phyloP scores from a whole-genome alignment of 2,113 vertebrate species.

The Albula goreensis region DNA sequence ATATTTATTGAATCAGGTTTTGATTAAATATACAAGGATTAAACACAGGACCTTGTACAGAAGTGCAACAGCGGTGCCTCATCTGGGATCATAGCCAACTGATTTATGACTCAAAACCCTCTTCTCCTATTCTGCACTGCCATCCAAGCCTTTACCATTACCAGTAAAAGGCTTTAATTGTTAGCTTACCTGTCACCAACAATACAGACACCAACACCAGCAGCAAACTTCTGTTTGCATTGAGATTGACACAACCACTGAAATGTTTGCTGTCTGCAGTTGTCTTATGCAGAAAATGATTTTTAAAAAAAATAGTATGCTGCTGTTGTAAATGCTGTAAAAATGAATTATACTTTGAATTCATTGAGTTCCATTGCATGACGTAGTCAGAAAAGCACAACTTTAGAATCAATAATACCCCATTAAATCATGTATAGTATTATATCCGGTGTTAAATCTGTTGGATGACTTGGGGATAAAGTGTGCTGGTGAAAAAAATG shows the following conservation, averaged over 20 bases:
- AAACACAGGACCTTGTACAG: too few species aligned
- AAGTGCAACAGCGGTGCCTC: not conserved
- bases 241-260: not conserved
- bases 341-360: too few species aligned
- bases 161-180: not conserved
- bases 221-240: not conserved
- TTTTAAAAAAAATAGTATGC: not conserved
- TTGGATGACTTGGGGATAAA: too few species aligned
- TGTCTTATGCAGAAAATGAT: not conserved
- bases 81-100: not conserved
- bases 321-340: not conserved
- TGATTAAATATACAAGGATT: not conserved
- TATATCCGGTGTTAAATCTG: too few species aligned
- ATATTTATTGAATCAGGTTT: not conserved
- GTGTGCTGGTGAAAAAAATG: too few species aligned
- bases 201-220: not conserved
- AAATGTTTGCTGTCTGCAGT: not conserved
- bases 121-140: not conserved
- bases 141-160: not conserved
- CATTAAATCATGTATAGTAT: too few species aligned
- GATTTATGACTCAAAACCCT: not conserved
- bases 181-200: not conserved
- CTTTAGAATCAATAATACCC: too few species aligned
- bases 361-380: too few species aligned
- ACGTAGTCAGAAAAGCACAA: too few species aligned